Conservation (phyloP, 1,140 invertebrate species). For the Leptonema lineaticorne region DNA sequence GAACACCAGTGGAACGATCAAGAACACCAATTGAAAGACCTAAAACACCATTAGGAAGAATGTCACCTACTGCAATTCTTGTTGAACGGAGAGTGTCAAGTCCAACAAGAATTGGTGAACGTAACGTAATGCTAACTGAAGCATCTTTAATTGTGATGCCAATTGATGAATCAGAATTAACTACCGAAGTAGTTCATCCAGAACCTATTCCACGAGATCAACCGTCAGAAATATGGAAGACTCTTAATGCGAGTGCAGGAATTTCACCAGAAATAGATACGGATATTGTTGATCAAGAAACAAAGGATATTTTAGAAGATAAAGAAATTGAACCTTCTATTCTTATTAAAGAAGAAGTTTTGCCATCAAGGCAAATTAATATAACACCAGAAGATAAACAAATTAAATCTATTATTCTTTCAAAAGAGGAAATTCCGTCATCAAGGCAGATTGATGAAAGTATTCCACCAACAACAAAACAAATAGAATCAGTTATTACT, state of each 20-base stretch:
- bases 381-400: too few relatives aligned
- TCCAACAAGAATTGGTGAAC: conserved; percentile 56
- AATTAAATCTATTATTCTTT: too few relatives aligned
- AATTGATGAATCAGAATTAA: conserved; percentile 46
- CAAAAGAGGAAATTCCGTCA: too few relatives aligned
- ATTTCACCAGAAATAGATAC: conserved; percentile 48
- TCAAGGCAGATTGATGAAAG: too few relatives aligned
- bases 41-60: conserved; percentile 55
- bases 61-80: conserved; percentile 61
- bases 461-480: too few relatives aligned
- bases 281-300: conserved; percentile 40
- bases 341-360: too few relatives aligned
- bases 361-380: too few relatives aligned
- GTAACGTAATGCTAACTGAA: conserved; percentile 55
- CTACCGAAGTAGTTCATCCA: not conserved
- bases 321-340: too few relatives aligned
- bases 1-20: conserved; percentile 57
- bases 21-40: conserved; percentile 57
- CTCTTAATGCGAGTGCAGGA: not conserved
- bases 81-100: conserved; percentile 60
- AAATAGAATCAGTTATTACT: too few relatives aligned
- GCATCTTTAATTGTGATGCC: conserved; percentile 59
- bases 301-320: too few relatives aligned
- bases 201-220: not conserved
- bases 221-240: not conserved